Evolutionary conservation across 2,888 invertebrate species (phyloP), one percentile per base, ranked within the genome.

Genomic region (Polydrusus tereticollis): DNA sequence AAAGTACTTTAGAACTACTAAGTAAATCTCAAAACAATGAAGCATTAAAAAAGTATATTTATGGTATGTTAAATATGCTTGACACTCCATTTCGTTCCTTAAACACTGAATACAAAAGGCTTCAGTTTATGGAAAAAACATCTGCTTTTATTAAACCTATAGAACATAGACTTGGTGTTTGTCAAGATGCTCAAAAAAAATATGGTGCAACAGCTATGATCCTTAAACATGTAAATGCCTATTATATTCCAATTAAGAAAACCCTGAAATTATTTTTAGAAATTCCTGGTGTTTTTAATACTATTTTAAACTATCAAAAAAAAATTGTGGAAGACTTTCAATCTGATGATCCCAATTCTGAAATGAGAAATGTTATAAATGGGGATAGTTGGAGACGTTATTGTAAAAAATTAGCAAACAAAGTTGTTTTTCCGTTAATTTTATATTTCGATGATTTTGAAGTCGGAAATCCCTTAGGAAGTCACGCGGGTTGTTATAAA

Each of bases 361-460:
- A 41, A n/a, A 69, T 59, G 58, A 45, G n/a, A 59, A 68, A 60
- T 50, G 45, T 68, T 20, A 47, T 68, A 29, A 58, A 60, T 20
- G 68, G 60, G 10, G 23, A 33, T 52, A 12, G 21, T 20, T 68
- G 60, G 68, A 45, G 52, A 67, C 16, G 26, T 18, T n/a, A 6
- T 68, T 36, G 14, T 33, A 33, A 23, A 33, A 57, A 33, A 57
- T 36, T 21, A 23, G 41, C 12, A 50, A 41, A 62, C 18, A 60
- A 59, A 52, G 47, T 36, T 18, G 52, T 62, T 8, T 69, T 72
- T 57, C 63, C 69, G 8, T 45, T 69, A 8, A 62, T 69, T 76
- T 76, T 57, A 57, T 78, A 72, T 75, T 76, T 77, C 58, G 79
- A 80, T 67, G 79, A 80, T 69, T 80, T 78, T 64, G 79, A 81